Percentiles rank a stretch among this genome's conserved stretches.
These are phyloP conservation scores for Drosophila hydei DNA, from an alignment of 1,140 invertebrate genomes.

Conservation along the genomic window DNA sequence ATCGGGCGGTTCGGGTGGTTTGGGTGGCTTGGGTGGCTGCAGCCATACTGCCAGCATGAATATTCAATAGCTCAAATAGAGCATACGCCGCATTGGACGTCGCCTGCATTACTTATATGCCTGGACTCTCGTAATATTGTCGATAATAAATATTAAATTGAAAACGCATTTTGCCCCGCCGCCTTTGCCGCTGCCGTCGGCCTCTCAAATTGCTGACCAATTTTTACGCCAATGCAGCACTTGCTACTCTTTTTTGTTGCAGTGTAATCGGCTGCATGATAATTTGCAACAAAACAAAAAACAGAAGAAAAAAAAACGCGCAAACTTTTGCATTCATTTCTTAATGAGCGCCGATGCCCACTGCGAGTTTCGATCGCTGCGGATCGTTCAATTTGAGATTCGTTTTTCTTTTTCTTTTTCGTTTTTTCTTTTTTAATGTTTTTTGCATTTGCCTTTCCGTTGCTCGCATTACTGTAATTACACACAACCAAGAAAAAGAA, in stretches of 20 bases:
- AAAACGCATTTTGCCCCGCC: constrained; percentile 33
- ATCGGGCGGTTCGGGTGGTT: not conserved
- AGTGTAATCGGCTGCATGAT: constrained; percentile 36
- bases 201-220: constrained; percentile 20
- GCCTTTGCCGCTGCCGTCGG: not conserved
- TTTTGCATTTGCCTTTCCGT: constrained; percentile 27
- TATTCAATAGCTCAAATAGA: constrained; percentile 80
- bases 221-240: constrained; percentile 19
- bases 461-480: constrained; percentile 75
- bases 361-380: constrained; percentile 30
- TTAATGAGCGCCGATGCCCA: constrained; percentile 70
- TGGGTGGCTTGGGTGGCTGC: not conserved
- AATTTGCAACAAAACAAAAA: constrained; percentile 44
- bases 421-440: constrained; percentile 30
- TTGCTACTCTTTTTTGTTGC: constrained; percentile 17
- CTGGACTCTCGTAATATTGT: constrained; percentile 54
- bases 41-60: constrained; percentile 65
- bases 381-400: constrained; percentile 58
- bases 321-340: constrained; percentile 41
- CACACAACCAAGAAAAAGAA: constrained; percentile 39
- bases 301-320: not conserved
- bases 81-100: constrained; percentile 67
- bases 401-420: constrained; percentile 45
- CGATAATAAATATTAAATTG: constrained; percentile 80
- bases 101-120: constrained; percentile 43